Percentiles rank a stretch among this genome's conserved stretches.
Conservation (phyloP, 2,888 invertebrate genomes). For the Drosophila mimica region DNA sequence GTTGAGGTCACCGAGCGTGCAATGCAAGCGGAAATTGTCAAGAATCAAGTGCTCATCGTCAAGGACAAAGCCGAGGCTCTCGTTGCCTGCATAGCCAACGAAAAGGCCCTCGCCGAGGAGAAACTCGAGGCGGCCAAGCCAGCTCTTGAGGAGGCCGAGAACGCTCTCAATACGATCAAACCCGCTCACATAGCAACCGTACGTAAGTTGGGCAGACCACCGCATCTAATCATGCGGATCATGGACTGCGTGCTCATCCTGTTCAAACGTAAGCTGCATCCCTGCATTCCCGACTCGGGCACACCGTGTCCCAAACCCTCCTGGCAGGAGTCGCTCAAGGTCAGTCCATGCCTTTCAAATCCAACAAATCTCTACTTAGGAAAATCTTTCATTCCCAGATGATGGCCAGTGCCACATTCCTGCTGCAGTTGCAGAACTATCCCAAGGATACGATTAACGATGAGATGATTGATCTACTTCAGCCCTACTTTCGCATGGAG, state of each 20-base stretch:
- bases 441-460: conserved; percentile 98
- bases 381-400: conserved; percentile 86
- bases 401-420: conserved; percentile 98
- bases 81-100: conserved; percentile 93
- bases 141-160: conserved; percentile 97
- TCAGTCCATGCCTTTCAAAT: conserved; percentile 70
- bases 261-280: conserved; percentile 95
- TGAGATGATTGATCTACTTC: conserved; percentile 97
- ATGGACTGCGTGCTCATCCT: conserved; percentile 98
- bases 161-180: conserved; percentile 97
- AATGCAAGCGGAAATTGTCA: conserved; percentile 97
- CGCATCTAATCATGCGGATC: conserved; percentile 98
- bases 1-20: conserved; percentile 96
- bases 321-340: conserved; percentile 97
- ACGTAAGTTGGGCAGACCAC: conserved; percentile 96
- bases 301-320: conserved; percentile 95
- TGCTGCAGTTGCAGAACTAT: conserved; percentile 96
- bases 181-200: conserved; percentile 98
- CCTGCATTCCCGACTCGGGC: conserved; percentile 92
- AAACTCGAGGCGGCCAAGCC: conserved; percentile 98
- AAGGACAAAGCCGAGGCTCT: conserved; percentile 97
- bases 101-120: conserved; percentile 95
- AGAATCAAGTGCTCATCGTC: conserved; percentile 97
- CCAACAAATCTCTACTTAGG: background rate
- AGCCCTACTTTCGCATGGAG: conserved; percentile 97